A percentile compares a stretch with the other conserved stretches of the same genome.
These are phyloP conservation scores for Sebastes iracundus DNA, from an alignment of 2,797 vertebrate genomes.

Conservation along the genomic window DNA sequence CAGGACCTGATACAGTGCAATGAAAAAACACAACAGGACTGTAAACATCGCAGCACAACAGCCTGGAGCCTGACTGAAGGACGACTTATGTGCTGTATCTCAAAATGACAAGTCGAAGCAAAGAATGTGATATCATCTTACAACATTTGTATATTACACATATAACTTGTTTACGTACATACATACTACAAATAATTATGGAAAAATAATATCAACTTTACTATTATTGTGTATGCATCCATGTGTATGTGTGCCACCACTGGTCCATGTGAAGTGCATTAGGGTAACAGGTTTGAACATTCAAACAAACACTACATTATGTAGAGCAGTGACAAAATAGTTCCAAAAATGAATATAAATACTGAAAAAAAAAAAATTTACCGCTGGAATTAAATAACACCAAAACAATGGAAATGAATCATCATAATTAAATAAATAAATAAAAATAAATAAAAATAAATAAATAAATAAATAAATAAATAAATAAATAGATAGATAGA, in stretches of 20 bases:
- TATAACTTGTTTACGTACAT: neutral
- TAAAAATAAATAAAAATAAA: no score
- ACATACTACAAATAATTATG: neutral
- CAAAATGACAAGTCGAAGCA: neutral
- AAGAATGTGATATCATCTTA: neutral
- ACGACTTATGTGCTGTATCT: neutral
- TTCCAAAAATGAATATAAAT: neutral
- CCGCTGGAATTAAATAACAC: neutral
- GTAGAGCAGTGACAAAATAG: neutral
- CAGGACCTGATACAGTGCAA: neutral
- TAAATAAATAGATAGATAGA: neutral
- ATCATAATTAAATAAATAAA: neutral
- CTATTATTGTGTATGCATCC: neutral
- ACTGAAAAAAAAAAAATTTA: neutral
- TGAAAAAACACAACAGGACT: constrained; percentile 17
- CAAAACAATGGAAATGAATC: neutral
- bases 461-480: neutral
- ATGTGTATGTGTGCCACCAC: neutral
- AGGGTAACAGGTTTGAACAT: neutral
- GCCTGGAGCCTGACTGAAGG: neutral
- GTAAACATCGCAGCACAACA: neutral
- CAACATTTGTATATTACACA: neutral
- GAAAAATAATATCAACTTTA: neutral
- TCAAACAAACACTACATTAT: neutral
- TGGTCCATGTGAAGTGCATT: neutral